These are phyloP conservation scores for Pipistrellus nathusii DNA, from an alignment of 2,797 vertebrate genomes.

Conservation along the genomic window DNA sequence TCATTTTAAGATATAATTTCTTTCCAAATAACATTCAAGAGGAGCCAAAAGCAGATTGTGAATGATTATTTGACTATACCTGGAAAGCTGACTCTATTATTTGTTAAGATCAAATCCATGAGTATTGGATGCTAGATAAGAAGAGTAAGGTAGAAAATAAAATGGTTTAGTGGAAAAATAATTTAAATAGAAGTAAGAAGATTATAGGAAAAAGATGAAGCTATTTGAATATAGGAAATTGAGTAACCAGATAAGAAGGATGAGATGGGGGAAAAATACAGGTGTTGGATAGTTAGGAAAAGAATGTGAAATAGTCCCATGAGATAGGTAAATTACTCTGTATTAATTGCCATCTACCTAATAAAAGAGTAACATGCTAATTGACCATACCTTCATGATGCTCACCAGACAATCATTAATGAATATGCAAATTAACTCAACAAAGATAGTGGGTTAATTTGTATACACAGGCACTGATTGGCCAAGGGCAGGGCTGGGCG, in stretches of 20 bases:
- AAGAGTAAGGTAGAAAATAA: slow-evolving; percentile 46
- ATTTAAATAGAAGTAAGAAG: slow-evolving; percentile 33
- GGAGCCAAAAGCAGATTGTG: not conserved
- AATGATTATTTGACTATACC: slow-evolving; percentile 33
- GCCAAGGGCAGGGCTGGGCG: no score
- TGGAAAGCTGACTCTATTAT: slow-evolving; percentile 44
- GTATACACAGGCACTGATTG: no score
- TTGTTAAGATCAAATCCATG: slow-evolving; percentile 74
- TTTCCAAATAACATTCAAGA: slow-evolving; percentile 38
- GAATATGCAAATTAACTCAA: no score
- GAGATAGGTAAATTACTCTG: slow-evolving; percentile 6
- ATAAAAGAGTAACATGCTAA: no score
- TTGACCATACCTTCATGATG: no score
- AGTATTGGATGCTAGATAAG: slow-evolving; percentile 53
- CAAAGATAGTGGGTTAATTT: no score
- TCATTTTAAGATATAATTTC: slow-evolving; percentile 44
- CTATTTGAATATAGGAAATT: slow-evolving; percentile 30
- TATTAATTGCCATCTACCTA: not conserved
- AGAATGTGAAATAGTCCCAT: not conserved
- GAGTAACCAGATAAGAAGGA: not conserved
- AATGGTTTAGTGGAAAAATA: slow-evolving; percentile 36
- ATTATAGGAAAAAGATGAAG: not conserved
- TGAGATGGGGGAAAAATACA: rapidly evolving
- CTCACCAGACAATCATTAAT: no score
- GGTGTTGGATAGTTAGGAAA: not conserved